phyloP scores from a whole-genome alignment of 2,888 invertebrate genomes.

The Heliconius ethilla region DNA sequence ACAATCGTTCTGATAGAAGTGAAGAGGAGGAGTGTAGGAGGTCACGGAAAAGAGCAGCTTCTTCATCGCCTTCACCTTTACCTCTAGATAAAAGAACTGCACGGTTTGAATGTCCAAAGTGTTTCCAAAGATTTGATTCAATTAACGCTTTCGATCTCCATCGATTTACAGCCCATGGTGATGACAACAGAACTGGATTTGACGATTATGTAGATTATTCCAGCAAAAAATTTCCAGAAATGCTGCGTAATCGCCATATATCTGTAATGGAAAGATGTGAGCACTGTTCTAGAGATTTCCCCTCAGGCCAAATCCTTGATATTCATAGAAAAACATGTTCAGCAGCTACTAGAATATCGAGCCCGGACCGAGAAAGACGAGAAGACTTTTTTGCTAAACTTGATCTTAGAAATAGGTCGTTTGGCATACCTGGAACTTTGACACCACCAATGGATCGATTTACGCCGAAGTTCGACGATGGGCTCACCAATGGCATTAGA shows the following conservation, averaged over 20 bases:
- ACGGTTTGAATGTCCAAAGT: constrained; percentile 85
- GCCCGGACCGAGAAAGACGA: constrained; percentile 84
- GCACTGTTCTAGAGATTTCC: constrained; percentile 87
- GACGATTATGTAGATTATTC: constrained; percentile 91
- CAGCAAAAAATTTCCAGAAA: constrained; percentile 89
- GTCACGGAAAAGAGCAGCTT: constrained; percentile 70
- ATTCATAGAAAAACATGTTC: constrained; percentile 83
- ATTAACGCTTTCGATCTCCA: constrained; percentile 87
- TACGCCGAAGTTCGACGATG: constrained; percentile 71
- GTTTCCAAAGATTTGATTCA: constrained; percentile 88
- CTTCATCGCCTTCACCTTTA: constrained; percentile 66
- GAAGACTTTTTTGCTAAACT: constrained; percentile 92
- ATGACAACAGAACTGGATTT: constrained; percentile 84
- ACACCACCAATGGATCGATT: constrained; percentile 75
- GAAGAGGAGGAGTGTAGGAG: constrained; percentile 70
- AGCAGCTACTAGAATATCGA: constrained; percentile 65
- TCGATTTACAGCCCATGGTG: constrained; percentile 83
- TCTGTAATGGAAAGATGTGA: constrained; percentile 84
- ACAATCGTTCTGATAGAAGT: constrained; percentile 82
- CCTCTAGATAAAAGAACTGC: constrained; percentile 71
- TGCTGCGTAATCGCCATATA: constrained; percentile 86
- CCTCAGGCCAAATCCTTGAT: constrained; percentile 85
- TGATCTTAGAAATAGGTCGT: constrained; percentile 87
- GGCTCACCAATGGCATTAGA: constrained; percentile 66
- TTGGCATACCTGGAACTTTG: constrained; percentile 74